Conservation (phyloP, 2,888 invertebrate species). For the Dioctria linearis region DNA sequence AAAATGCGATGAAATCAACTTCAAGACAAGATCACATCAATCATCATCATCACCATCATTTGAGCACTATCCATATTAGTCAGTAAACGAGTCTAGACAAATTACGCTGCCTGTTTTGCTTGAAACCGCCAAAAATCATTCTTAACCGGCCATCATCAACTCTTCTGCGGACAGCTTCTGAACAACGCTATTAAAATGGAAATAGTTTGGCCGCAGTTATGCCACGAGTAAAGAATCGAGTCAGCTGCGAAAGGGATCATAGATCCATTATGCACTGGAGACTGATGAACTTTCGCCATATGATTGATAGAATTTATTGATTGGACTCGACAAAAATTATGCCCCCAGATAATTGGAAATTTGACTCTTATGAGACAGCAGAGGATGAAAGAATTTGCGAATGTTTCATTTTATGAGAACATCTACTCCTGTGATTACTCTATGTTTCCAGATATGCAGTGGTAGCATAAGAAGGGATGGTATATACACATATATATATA, state of each 20-base stretch:
- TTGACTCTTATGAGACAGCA: neutral
- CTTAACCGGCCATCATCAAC: slow-evolving; percentile 23
- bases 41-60: slow-evolving; percentile 41
- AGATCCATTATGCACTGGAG: slow-evolving; percentile 16
- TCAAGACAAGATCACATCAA: slow-evolving; percentile 16
- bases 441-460: too few relatives aligned
- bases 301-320: slow-evolving; percentile 41
- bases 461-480: too few relatives aligned
- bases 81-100: neutral
- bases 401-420: slow-evolving; percentile 20
- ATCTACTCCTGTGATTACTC: too few relatives aligned
- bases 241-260: slow-evolving; percentile 8
- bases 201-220: slow-evolving; percentile 30
- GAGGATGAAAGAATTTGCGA: neutral
- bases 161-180: slow-evolving; percentile 28
- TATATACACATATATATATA: too few relatives aligned
- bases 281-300: slow-evolving; percentile 24
- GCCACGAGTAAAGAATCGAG: slow-evolving; percentile 7
- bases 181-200: slow-evolving; percentile 42
- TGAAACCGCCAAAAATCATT: slow-evolving; percentile 17
- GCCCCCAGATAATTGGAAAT: neutral
- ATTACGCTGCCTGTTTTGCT: slow-evolving; percentile 20
- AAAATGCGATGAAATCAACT: neutral
- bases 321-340: slow-evolving; percentile 32
- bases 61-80: slow-evolving; percentile 22